A percentile compares a stretch with the other conserved stretches of the same genome.
phyloP scores from a whole-genome alignment of 2,797 vertebrate genomes.

The Typhlichthys eigenmanni region DNA sequence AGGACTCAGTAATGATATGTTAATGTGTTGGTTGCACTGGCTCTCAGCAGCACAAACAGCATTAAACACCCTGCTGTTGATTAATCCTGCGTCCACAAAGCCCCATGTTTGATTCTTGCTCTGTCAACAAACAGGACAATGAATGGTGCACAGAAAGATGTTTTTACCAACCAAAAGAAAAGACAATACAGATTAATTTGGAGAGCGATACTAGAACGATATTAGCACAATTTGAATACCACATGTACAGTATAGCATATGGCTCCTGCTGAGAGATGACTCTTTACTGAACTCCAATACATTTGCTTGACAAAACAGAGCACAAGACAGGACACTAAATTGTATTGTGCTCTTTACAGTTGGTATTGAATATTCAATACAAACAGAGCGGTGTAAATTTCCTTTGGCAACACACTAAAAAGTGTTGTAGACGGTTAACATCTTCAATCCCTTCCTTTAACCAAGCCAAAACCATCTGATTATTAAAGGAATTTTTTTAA shows the following conservation, averaged over 20 bases:
- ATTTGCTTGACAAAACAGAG: too few relatives aligned
- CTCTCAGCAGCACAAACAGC: constrained; percentile 78
- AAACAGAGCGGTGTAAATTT: too few relatives aligned
- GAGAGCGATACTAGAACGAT: too few relatives aligned
- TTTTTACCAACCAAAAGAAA: constrained; percentile 8
- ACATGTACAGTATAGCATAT: too few relatives aligned
- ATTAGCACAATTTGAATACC: too few relatives aligned
- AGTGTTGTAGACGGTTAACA: constrained; percentile 5
- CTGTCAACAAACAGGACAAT: constrained; percentile 49
- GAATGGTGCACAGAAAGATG: constrained; percentile 10
- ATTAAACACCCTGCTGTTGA: constrained; percentile 73
- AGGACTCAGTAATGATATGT: constrained; percentile 76
- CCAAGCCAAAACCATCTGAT: background rate
- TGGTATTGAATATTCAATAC: too few relatives aligned
- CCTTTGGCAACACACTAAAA: too few relatives aligned
- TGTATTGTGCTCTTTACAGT: too few relatives aligned
- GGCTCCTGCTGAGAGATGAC: background rate
- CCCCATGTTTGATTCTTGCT: constrained; percentile 63
- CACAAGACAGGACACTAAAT: too few relatives aligned
- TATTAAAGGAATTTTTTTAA: background rate
- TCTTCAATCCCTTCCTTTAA: constrained; percentile 12
- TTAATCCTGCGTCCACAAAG: constrained; percentile 67
- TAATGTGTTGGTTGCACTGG: constrained; percentile 75
- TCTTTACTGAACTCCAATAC: background rate
- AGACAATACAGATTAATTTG: constrained; percentile 15